A percentile compares a stretch with the other conserved stretches of the same genome.
Conservation (phyloP, 2,888 invertebrate genomes). For the Eremobia ochroleuca region DNA sequence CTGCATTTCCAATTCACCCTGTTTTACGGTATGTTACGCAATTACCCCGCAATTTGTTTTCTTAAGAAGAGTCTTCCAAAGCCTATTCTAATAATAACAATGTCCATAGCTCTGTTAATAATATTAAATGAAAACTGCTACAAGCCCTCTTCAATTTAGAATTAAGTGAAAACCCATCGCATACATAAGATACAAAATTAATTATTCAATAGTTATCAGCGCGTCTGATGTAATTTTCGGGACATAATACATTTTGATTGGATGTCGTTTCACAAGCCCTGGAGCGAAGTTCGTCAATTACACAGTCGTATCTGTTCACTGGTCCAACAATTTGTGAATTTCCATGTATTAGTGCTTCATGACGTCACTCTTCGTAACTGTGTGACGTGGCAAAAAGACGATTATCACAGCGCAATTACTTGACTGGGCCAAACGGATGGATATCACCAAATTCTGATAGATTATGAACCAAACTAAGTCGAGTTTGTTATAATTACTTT, state of each 20-base stretch:
- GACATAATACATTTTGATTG: constrained; percentile 59
- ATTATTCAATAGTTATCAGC: constrained; percentile 57
- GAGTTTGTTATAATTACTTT: background rate
- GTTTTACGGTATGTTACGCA: too few relatives aligned
- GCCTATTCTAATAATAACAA: background rate
- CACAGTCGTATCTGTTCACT: constrained; percentile 34
- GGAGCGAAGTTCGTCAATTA: constrained; percentile 64
- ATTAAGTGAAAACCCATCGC: constrained; percentile 16
- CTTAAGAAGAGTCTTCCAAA: background rate
- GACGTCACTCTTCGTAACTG: constrained; percentile 33
- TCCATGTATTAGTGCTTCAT: constrained; percentile 40
- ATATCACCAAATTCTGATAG: constrained; percentile 4
- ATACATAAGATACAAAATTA: constrained; percentile 45
- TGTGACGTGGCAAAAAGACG: constrained; percentile 5
- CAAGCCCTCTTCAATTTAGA: constrained; percentile 29
- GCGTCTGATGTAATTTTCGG: constrained; percentile 49
- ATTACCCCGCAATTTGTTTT: too few relatives aligned
- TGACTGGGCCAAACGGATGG: background rate
- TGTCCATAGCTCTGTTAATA: background rate
- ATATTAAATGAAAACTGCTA: constrained; percentile 18
- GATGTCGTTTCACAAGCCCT: constrained; percentile 36
- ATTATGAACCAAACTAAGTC: background rate
- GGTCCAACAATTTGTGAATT: constrained; percentile 56
- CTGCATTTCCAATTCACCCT: too few relatives aligned
- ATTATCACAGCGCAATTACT: background rate